Percentiles rank a stretch among this genome's conserved stretches.
Conservation (phyloP, 1,140 invertebrate species). For the Meteorus sp. region DNA sequence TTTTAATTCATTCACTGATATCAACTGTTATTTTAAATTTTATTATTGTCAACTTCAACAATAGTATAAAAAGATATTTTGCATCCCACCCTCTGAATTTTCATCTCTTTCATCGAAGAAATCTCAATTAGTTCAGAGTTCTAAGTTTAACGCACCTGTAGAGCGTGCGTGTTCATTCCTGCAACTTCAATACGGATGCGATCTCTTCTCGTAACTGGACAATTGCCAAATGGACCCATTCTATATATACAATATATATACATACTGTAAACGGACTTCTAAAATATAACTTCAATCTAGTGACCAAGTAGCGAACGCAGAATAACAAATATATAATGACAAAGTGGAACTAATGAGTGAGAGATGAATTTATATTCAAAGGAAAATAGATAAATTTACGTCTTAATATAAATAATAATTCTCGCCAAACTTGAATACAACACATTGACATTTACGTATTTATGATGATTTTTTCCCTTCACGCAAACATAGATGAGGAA, state of each 20-base stretch:
- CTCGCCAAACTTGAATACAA: too few species aligned
- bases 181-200: too few species aligned
- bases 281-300: conserved; percentile 21
- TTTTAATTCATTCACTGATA: too few species aligned
- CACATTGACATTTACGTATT: too few species aligned
- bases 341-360: not conserved
- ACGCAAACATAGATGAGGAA: too few species aligned
- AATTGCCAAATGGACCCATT: not conserved
- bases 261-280: conserved; percentile 10
- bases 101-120: not conserved
- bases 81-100: not conserved
- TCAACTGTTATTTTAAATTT: too few species aligned
- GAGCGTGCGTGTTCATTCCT: not conserved
- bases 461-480: too few species aligned
- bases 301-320: not conserved
- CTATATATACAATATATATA: conserved; percentile 24
- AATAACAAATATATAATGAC: not conserved
- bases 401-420: too few species aligned
- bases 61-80: too few species aligned
- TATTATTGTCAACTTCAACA: too few species aligned
- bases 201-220: conserved; percentile 1
- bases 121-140: conserved; percentile 37
- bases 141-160: conserved; percentile 39
- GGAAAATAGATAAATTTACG: too few species aligned
- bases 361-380: not conserved